These are phyloP conservation scores for Metalampra italica DNA, from an alignment of 2,888 invertebrate genomes.

Conservation along the genomic window DNA sequence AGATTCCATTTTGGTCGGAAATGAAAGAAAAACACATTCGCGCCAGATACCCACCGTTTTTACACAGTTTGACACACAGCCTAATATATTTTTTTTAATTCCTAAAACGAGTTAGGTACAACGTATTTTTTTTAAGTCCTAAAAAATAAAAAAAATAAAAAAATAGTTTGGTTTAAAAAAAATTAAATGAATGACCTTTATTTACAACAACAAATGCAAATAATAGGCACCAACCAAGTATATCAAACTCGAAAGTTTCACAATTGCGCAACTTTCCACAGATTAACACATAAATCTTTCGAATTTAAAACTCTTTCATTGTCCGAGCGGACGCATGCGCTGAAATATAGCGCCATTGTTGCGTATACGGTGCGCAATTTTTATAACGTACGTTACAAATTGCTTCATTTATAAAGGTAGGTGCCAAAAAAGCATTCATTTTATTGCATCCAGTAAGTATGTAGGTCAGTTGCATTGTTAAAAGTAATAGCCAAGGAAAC, in stretches of 20 bases:
- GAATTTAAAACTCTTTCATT: constrained; percentile 15
- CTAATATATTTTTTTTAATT: too few species aligned
- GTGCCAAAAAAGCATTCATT: constrained; percentile 1
- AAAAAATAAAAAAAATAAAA: too few species aligned
- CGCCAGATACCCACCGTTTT: too few species aligned
- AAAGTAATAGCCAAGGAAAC: neutral
- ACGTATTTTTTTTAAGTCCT: too few species aligned
- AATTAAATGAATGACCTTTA: too few species aligned
- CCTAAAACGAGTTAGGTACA: too few species aligned
- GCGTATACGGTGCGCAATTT: constrained; percentile 18
- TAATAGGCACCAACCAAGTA: too few species aligned
- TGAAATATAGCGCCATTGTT: constrained; percentile 27
- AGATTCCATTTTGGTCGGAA: too few species aligned
- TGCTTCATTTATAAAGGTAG: constrained; percentile 8
- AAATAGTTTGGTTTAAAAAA: too few species aligned
- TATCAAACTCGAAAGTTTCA: neutral
- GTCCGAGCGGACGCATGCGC: neutral
- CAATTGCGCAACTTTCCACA: constrained; percentile 24
- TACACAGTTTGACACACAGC: too few species aligned
- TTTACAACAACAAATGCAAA: too few species aligned
- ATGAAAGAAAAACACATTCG: too few species aligned
- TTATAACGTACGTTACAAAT: constrained; percentile 7
- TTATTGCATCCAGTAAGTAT: neutral
- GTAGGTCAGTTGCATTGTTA: neutral
- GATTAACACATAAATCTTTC: constrained; percentile 16